Evolutionary conservation across 2,888 invertebrate genomes (phyloP), one percentile per base, ranked within the genome.

Genomic region (Ennomos quercinarius): DNA sequence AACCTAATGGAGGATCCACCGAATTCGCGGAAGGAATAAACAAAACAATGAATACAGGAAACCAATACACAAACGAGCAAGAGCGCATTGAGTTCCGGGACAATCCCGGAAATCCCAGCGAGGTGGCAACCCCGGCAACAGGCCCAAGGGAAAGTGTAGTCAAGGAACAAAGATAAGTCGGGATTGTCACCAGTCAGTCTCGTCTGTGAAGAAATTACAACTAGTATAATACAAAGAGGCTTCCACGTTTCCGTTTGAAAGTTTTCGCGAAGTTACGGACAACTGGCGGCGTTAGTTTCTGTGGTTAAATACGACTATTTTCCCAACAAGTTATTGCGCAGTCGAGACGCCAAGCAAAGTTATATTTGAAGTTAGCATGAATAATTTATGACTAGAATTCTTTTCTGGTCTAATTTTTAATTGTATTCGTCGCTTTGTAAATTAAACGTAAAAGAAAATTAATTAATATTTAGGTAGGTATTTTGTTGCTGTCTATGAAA

Each of bases 101-200:
- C 11, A 48, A 52, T 36, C 2, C 8, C 9, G 36, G 17, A 40
- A 10, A 42, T 39, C 27, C 38, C 8, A 8, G 6, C 8, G 5
- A 34, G 76, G 72, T 72, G 64, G 61, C 52, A 70, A 67, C 66
- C 58, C 56, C 72, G 70, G 58, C 44, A 67, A 64, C 64, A 67
- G 72, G 81, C 87, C 86, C 86, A 80, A 78, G 88, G 88, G 89
- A 89, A 89, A 89, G 88, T 89, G 87, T 89, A 88, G 87, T 84
- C 86, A 86, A 84, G 88, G 82, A 86, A 90, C 89, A 87, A 84
- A 84, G 89, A 89, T 89, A 89, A 90, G 88, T 79, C 86, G 78
- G 86, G 86, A 89, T 89, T 90, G 90, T 89, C 83, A 81, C 80
- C 48, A 36, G 54, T 10, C 68, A 50, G 81, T 67, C 78, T 84